These are phyloP conservation scores for Bombyx mori DNA, from an alignment of 1,140 invertebrate species.

Conservation along the genomic window ASM3026992v2 NC_085114.1:6763001-6763500, in stretches of 20 bases:
- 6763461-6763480: conserved; percentile 10
- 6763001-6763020: no score
- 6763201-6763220: neutral
- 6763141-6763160: no score
- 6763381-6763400: neutral
- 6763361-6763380: neutral
- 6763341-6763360: no score
- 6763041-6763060: no score
- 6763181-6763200: neutral
- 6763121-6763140: no score
- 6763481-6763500: conserved; percentile 12
- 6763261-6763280: neutral
- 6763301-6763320: neutral
- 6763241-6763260: neutral
- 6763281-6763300: neutral
- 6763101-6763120: no score
- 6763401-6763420: conserved; percentile 9
- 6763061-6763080: no score
- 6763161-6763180: no score
- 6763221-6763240: neutral
- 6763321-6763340: no score
- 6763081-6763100: no score
- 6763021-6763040: no score
- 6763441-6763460: conserved; percentile 12
- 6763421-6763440: conserved; percentile 15